Conservation (phyloP, 2,797 vertebrate species). For the Muscicapa comitata region DNA sequence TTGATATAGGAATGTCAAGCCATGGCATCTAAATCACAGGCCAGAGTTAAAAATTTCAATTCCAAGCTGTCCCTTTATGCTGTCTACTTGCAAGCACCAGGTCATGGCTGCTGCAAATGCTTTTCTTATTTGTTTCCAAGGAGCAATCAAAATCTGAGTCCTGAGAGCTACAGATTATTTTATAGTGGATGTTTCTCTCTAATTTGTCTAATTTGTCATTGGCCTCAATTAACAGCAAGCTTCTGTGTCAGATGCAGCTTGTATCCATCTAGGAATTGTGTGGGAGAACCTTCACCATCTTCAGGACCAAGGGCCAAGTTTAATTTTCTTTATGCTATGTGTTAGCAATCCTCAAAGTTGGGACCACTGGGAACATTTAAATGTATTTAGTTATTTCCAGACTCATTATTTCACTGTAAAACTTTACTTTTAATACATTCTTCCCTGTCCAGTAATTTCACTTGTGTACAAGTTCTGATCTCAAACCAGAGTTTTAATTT, state of each 20-base stretch:
- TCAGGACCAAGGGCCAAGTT: not conserved
- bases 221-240: not conserved
- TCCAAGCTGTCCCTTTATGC: not conserved
- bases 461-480: not conserved
- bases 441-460: not conserved
- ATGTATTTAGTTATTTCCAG: not conserved
- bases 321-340: not conserved
- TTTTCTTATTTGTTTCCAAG: not conserved
- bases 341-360: not conserved
- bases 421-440: not conserved
- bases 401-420: not conserved
- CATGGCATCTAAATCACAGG: not conserved
- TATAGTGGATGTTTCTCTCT: not conserved
- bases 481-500: not conserved
- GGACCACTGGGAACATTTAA: not conserved
- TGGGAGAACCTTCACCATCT: not conserved
- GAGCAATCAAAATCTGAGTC: not conserved
- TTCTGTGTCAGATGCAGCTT: not conserved
- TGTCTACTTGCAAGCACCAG: not conserved
- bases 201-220: not conserved
- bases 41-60: not conserved
- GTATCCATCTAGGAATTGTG: not conserved
- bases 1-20: not conserved
- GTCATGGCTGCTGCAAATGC: rapidly evolving
- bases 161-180: not conserved